Percentiles rank a stretch among this genome's conserved stretches.
Evolutionary conservation across 2,888 invertebrate species (phyloP).

Genomic region (Minunthozetes semirufus): DNA sequence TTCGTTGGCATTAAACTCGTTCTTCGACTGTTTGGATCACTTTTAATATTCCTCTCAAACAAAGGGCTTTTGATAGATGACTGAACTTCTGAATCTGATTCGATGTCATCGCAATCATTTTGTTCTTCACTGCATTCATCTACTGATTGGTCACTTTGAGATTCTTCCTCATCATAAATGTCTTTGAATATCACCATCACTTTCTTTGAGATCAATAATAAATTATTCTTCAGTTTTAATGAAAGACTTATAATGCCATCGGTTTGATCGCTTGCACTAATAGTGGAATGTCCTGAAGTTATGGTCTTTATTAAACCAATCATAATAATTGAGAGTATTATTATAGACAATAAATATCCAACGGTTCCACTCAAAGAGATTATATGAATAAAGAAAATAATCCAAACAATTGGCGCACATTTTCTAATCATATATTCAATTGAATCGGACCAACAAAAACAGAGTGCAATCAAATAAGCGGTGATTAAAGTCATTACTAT

Average conservation of each 20-base stretch:
- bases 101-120: constrained; percentile 44
- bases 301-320: constrained; percentile 55
- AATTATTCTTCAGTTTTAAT: background rate
- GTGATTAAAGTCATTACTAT: constrained; percentile 62
- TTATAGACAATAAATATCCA: constrained; percentile 66
- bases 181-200: background rate
- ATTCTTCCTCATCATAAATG: no score
- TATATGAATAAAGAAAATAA: constrained; percentile 65
- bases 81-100: background rate
- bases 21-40: constrained; percentile 7
- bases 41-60: background rate
- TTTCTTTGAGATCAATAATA: background rate
- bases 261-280: background rate
- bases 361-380: constrained; percentile 68
- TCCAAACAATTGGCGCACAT: constrained; percentile 65
- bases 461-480: constrained; percentile 64
- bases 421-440: constrained; percentile 57
- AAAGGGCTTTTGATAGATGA: background rate
- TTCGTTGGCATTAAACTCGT: constrained; percentile 22
- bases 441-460: constrained; percentile 67
- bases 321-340: constrained; percentile 60
- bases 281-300: background rate
- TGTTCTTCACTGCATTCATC: background rate
- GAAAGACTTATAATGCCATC: background rate
- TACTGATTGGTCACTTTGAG: background rate